Conservation (phyloP, 2,113 vertebrate species). For the Catharus bicknelli region DNA sequence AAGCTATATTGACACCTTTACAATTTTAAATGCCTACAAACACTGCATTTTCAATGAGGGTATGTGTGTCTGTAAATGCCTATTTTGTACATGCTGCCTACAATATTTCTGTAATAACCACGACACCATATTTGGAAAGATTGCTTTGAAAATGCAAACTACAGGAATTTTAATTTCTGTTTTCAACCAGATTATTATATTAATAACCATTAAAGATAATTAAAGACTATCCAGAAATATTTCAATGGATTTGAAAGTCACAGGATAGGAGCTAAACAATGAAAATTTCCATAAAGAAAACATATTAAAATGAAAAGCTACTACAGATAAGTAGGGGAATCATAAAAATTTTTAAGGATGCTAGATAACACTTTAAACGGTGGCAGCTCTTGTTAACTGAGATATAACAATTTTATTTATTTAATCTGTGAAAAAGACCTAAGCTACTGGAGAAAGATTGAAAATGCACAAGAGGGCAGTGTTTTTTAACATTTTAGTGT, state of each 20-base stretch:
- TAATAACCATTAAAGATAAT: background rate
- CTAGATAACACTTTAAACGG: background rate
- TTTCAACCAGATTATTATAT: background rate
- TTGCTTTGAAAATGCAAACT: background rate
- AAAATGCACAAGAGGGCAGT: conserved; percentile 18
- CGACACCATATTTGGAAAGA: background rate
- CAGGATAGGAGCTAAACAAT: background rate
- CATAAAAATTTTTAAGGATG: background rate
- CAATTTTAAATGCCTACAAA: background rate
- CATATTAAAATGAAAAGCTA: background rate
- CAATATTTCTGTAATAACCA: background rate
- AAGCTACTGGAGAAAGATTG: background rate
- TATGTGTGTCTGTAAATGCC: background rate
- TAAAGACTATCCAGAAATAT: background rate
- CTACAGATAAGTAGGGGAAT: background rate
- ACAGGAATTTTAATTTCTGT: background rate
- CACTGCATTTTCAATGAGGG: background rate
- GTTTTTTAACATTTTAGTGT: background rate
- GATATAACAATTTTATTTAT: background rate
- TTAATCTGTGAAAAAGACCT: background rate
- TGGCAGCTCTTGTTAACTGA: background rate
- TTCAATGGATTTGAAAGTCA: background rate
- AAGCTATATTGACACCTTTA: background rate
- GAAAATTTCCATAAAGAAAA: background rate
- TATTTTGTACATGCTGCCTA: background rate